Conservation (phyloP, 2,113 vertebrate species). For the Condylura cristata region DNA sequence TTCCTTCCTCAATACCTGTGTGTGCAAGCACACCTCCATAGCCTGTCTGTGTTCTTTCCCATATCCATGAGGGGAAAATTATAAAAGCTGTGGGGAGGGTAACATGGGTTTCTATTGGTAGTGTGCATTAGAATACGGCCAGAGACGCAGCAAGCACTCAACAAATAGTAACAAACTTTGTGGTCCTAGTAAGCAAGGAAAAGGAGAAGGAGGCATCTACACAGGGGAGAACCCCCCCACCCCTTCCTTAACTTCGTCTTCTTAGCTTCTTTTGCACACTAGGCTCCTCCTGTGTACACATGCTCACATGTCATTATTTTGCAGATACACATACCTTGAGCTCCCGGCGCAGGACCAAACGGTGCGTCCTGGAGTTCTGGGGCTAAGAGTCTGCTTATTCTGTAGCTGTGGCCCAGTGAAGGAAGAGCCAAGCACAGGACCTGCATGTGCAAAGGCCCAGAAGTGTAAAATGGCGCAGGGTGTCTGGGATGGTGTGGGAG, state of each 20-base stretch:
- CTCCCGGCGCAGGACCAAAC: background rate
- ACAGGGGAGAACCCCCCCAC: background rate
- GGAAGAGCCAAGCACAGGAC: background rate
- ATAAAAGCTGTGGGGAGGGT: no score
- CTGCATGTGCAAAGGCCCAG: background rate
- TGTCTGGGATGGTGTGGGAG: no score
- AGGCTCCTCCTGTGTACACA: background rate
- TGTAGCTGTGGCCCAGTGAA: background rate
- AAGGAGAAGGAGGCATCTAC: rapidly evolving
- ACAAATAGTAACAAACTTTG: background rate
- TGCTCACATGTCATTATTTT: background rate
- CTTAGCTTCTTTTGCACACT: background rate
- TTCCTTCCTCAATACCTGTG: background rate
- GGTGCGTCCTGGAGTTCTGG: background rate
- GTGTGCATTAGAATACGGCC: background rate
- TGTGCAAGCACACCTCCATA: background rate
- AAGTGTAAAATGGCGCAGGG: background rate
- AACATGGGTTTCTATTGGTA: background rate
- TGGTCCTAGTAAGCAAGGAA: background rate
- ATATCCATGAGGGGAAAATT: background rate
- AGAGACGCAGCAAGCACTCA: background rate
- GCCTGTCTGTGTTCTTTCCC: background rate
- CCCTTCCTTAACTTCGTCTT: no score
- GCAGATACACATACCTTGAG: background rate
- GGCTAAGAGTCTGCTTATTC: background rate